Evolutionary conservation across 1,140 invertebrate species (phyloP).

Genomic region (Drosophila kohkoa): DNA sequence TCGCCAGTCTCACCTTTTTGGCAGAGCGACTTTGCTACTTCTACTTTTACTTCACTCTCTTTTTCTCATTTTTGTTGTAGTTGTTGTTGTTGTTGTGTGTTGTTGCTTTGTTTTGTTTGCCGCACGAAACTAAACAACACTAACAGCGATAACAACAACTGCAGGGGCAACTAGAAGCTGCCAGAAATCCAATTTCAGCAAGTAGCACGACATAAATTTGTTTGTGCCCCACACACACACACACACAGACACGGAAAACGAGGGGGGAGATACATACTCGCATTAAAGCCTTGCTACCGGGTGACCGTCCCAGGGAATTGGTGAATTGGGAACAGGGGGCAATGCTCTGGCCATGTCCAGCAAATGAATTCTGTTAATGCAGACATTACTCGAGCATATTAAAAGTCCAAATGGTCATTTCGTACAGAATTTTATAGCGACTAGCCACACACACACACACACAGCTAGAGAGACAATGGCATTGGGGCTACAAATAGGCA

Average conservation of each 20-base stretch:
- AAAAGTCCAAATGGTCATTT: slow-evolving; percentile 84
- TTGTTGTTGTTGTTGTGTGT: background rate
- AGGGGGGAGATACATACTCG: slow-evolving; percentile 9
- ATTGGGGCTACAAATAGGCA: slow-evolving; percentile 69
- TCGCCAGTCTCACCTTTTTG: slow-evolving; percentile 27
- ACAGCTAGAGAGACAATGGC: slow-evolving; percentile 27
- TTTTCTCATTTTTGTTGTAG: slow-evolving; percentile 1
- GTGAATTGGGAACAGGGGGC: background rate
- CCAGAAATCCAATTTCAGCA: slow-evolving; percentile 82
- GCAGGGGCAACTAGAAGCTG: slow-evolving; percentile 54
- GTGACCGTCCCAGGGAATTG: slow-evolving; percentile 39
- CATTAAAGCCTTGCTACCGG: slow-evolving; percentile 41
- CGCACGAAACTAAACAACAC: slow-evolving; percentile 40
- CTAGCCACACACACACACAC: slow-evolving; percentile 53
- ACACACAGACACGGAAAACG: background rate
- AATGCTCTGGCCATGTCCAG: slow-evolving; percentile 59
- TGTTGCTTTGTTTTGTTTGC: slow-evolving; percentile 12
- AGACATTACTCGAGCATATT: slow-evolving; percentile 84
- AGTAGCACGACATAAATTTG: slow-evolving; percentile 82
- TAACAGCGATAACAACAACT: slow-evolving; percentile 48
- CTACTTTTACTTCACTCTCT: background rate
- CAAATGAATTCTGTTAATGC: slow-evolving; percentile 84
- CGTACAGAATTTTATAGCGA: slow-evolving; percentile 82
- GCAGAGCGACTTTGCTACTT: slow-evolving; percentile 1
- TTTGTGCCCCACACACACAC: slow-evolving; percentile 64